Percentiles rank a stretch among this genome's conserved stretches.
phyloP scores from a whole-genome alignment of 2,113 vertebrate genomes.

The Parotia lawesii region DNA sequence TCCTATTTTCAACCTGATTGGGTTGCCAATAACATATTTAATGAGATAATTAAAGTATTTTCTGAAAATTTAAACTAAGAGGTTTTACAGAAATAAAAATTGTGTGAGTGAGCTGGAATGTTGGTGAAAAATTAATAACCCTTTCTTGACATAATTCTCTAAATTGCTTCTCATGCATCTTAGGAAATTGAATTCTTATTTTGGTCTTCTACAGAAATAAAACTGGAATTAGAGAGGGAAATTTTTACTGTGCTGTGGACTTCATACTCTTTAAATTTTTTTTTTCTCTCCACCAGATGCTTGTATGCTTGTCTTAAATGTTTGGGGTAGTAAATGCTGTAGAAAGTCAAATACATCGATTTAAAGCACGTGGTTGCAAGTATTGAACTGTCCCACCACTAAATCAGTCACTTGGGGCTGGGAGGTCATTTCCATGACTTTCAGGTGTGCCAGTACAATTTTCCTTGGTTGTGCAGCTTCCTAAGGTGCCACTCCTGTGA shows the following conservation, averaged over 20 bases:
- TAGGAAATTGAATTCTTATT: constrained; percentile 12
- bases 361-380: not conserved
- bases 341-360: not conserved
- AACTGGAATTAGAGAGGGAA: not conserved
- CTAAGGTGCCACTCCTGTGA: not conserved
- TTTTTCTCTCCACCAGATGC: not conserved
- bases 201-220: not conserved
- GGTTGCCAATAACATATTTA: not conserved
- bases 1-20: not conserved
- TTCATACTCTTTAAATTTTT: not conserved
- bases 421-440: not conserved
- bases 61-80: not conserved
- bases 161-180: not conserved
- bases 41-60: not conserved
- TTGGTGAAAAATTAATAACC: constrained; percentile 4
- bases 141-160: not conserved
- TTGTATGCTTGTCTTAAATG: not conserved
- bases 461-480: not conserved
- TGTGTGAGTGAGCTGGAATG: not conserved
- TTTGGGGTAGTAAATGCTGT: not conserved
- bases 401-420: not conserved
- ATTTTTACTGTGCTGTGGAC: not conserved
- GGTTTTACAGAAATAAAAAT: constrained; percentile 3
- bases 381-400: not conserved
- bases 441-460: not conserved